These are phyloP conservation scores for Amazona vittata DNA, from an alignment of 2,113 vertebrate genomes.

Conservation along the genomic window DNA sequence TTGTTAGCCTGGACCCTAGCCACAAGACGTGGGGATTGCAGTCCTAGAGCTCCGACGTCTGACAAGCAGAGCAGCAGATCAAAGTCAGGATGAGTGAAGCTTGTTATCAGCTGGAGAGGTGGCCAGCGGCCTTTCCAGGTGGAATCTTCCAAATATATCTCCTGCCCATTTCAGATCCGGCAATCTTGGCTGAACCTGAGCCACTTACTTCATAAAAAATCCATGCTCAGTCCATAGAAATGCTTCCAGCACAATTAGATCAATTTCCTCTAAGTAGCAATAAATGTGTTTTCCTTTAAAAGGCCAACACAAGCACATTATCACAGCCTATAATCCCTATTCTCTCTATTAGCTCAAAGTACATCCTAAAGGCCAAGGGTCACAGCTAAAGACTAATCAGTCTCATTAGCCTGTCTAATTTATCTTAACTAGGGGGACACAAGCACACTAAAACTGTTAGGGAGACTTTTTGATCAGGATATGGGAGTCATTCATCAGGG, in stretches of 20 bases:
- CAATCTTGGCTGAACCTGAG: conserved; percentile 84
- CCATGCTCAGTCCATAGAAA: conserved; percentile 89
- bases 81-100: conserved; percentile 24
- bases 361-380: conserved; percentile 81
- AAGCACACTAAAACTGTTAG: conserved; percentile 80
- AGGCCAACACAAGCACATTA: conserved; percentile 88
- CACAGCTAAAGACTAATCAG: conserved; percentile 82
- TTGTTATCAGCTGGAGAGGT: conserved; percentile 26
- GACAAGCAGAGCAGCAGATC: conserved; percentile 39
- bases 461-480: conserved; percentile 78
- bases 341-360: conserved; percentile 82
- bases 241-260: conserved; percentile 95
- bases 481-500: conserved; percentile 86
- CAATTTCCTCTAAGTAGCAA: conserved; percentile 99
- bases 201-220: conserved; percentile 92
- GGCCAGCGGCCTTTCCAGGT: conserved; percentile 36
- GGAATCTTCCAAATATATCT: conserved; percentile 79
- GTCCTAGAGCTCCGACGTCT: conserved; percentile 7
- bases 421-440: conserved; percentile 83
- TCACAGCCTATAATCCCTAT: conserved; percentile 78
- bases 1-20: conserved; percentile 38
- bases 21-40: conserved; percentile 21
- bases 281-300: conserved; percentile 99
- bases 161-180: conserved; percentile 76
- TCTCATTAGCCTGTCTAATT: conserved; percentile 89